These are phyloP conservation scores for Temnopleurus reevesii DNA, from an alignment of 53 echinoderm and acorn worm genomes.

Conservation along the genomic window DNA sequence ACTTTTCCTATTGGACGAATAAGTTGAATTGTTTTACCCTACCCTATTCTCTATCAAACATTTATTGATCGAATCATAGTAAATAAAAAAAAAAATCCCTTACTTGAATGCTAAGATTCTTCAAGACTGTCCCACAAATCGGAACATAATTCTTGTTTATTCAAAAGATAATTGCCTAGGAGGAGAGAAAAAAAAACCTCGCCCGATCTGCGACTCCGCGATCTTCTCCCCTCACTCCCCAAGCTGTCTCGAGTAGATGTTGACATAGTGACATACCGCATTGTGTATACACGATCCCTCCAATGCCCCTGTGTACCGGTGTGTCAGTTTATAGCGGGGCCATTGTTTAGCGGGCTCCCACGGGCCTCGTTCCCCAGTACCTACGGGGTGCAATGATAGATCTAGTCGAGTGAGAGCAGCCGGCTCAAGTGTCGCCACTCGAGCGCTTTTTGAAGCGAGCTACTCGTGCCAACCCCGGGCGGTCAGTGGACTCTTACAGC, in stretches of 20 bases:
- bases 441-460: slow-evolving; percentile 31
- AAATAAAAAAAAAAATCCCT: no score
- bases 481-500: slow-evolving; percentile 20
- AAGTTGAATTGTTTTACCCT: no score
- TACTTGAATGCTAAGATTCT: no score
- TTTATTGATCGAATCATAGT: no score
- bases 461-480: slow-evolving; percentile 27
- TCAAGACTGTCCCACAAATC: not conserved
- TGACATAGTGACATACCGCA: slow-evolving; percentile 28
- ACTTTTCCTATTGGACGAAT: no score
- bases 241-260: slow-evolving; percentile 3
- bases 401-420: slow-evolving; percentile 38
- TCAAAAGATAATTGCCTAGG: not conserved
- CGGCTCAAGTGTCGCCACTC: slow-evolving; percentile 48
- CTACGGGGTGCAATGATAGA: slow-evolving; percentile 53
- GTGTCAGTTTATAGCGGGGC: not conserved
- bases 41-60: no score
- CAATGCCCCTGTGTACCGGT: not conserved
- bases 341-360: not conserved
- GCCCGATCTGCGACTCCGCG: no score
- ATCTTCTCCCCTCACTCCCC: not conserved
- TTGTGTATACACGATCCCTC: slow-evolving; percentile 31
- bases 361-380: slow-evolving; percentile 15
- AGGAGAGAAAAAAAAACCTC: not conserved
- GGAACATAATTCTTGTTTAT: slow-evolving; percentile 8